Evolutionary conservation across 2,888 invertebrate genomes (phyloP).

Genomic region (Choristoneura rosaceana): DNA sequence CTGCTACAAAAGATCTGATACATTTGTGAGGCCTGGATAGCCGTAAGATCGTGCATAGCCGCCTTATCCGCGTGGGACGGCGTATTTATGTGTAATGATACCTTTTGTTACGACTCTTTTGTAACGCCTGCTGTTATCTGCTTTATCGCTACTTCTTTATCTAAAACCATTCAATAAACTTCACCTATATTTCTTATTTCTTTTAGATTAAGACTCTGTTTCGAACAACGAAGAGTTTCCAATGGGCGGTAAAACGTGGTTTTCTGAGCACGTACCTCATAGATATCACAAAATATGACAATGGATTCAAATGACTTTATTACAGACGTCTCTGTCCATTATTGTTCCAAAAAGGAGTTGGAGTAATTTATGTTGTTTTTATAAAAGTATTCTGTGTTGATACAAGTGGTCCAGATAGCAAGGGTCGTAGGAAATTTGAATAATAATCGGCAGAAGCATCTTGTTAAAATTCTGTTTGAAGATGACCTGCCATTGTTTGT

Average conservation of each 20-base stretch:
- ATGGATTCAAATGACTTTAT: constrained; percentile 82
- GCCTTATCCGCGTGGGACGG: constrained; percentile 50
- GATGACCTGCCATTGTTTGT: constrained; percentile 57
- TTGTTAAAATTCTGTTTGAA: constrained; percentile 54
- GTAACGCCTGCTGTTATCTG: constrained; percentile 72
- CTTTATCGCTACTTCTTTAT: constrained; percentile 78
- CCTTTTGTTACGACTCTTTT: constrained; percentile 76
- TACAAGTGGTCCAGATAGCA: constrained; percentile 70
- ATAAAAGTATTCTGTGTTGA: constrained; percentile 67
- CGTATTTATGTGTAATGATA: constrained; percentile 68
- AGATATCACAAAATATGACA: constrained; percentile 72
- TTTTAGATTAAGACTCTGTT: constrained; percentile 13
- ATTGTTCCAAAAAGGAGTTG: constrained; percentile 62
- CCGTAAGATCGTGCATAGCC: constrained; percentile 16
- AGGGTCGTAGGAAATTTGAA: constrained; percentile 62
- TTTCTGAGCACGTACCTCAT: constrained; percentile 57
- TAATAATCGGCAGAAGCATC: constrained; percentile 53
- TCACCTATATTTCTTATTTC: background rate
- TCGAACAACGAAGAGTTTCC: constrained; percentile 40
- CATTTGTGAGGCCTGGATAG: constrained; percentile 8
- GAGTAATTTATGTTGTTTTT: constrained; percentile 72
- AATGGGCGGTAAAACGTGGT: constrained; percentile 48
- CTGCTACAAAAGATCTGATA: background rate
- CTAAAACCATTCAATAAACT: constrained; percentile 10
- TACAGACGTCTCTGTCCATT: constrained; percentile 71